Percentiles rank a stretch among this genome's conserved stretches.
Conservation (phyloP, 92 coral and sea anemone species). For the Heliopora coerulea region DNA sequence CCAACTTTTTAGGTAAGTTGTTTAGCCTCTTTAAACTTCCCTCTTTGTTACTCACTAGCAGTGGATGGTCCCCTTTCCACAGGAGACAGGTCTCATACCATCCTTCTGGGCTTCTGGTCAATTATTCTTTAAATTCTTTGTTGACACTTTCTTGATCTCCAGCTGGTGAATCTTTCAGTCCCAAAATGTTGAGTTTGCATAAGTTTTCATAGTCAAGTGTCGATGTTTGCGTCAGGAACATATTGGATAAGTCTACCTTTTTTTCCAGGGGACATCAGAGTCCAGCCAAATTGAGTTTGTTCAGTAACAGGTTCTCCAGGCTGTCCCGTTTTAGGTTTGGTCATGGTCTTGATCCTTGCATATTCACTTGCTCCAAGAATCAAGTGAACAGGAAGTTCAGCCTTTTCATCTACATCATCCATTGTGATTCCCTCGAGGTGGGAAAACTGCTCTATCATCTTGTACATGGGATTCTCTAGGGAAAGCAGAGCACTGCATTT, state of each 20-base stretch:
- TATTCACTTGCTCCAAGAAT: slow-evolving; percentile 19
- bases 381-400: not conserved
- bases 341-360: not conserved
- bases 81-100: not conserved
- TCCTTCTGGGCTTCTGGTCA: too few relatives aligned
- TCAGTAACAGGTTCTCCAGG: too few relatives aligned
- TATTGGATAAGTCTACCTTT: slow-evolving; percentile 5
- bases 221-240: slow-evolving; percentile 23
- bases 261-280: slow-evolving; percentile 31
- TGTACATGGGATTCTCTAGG: slow-evolving; percentile 37
- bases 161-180: too few relatives aligned
- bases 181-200: slow-evolving; percentile 15
- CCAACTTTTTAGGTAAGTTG: not conserved
- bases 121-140: too few relatives aligned
- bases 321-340: too few relatives aligned
- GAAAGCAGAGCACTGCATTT: slow-evolving; percentile 17
- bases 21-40: not conserved
- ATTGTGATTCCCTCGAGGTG: slow-evolving; percentile 6
- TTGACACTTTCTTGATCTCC: too few relatives aligned
- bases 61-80: slow-evolving; percentile 2
- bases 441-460: slow-evolving; percentile 27
- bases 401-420: slow-evolving; percentile 5
- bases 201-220: slow-evolving; percentile 8
- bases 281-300: slow-evolving; percentile 15
- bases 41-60: not conserved